These are phyloP conservation scores for Chrysopilus asiliformis DNA, from an alignment of 2,888 invertebrate genomes.

Conservation along the genomic window DNA sequence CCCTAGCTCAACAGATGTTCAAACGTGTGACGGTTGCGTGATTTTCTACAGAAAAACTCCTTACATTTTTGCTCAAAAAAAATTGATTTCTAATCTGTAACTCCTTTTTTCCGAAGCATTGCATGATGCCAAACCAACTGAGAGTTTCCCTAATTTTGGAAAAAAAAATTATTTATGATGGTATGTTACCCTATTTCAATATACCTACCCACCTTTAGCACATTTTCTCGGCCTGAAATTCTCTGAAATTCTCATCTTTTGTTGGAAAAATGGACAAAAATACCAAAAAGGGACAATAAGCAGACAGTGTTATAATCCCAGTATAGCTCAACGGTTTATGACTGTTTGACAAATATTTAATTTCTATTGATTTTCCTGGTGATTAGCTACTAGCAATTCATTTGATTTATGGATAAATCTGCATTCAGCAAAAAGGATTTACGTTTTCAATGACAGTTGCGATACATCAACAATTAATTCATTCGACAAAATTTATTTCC, in stretches of 20 bases:
- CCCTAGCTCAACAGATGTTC: constrained; percentile 12
- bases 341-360: constrained; percentile 16
- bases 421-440: not conserved
- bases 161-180: constrained; percentile 6
- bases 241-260: no score
- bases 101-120: no score
- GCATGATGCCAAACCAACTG: no score
- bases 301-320: constrained; percentile 12
- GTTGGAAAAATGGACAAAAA: no score
- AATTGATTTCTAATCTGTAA: not conserved
- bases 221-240: no score
- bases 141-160: constrained; percentile 11
- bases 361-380: constrained; percentile 10
- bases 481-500: not conserved
- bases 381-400: constrained; percentile 4
- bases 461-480: no score
- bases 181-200: not conserved
- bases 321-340: constrained; percentile 10
- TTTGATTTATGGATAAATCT: not conserved
- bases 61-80: constrained; percentile 1
- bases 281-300: no score
- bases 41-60: constrained; percentile 13
- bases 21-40: constrained; percentile 11
- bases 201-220: no score
- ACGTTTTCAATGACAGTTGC: no score